These are phyloP conservation scores for Circaetus cinerascens DNA, from an alignment of 2,113 vertebrate species.

Conservation along the genomic window DNA sequence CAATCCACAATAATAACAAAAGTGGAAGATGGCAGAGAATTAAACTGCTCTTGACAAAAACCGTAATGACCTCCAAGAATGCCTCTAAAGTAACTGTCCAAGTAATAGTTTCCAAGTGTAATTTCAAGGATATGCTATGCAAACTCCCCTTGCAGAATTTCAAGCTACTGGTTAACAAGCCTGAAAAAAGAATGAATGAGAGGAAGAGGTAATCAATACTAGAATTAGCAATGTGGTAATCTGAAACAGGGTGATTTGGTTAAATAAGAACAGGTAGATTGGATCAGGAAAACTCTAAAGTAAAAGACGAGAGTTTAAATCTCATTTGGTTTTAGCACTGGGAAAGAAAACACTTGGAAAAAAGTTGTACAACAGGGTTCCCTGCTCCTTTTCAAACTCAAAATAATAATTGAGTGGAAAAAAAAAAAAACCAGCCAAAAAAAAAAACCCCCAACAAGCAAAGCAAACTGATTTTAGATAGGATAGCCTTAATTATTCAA, in stretches of 20 bases:
- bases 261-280: background rate
- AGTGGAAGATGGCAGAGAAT: constrained; percentile 60
- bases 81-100: constrained; percentile 23
- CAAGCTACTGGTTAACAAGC: background rate
- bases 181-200: background rate
- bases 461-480: constrained; percentile 34
- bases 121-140: constrained; percentile 26
- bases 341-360: background rate
- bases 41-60: constrained; percentile 65
- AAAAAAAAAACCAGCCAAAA: background rate
- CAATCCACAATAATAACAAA: constrained; percentile 49
- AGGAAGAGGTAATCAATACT: background rate
- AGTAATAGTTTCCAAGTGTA: constrained; percentile 26
- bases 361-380: background rate
- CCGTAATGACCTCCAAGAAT: constrained; percentile 54
- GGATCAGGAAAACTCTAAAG: background rate
- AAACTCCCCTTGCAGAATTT: background rate
- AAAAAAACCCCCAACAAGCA: background rate
- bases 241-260: background rate
- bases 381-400: background rate
- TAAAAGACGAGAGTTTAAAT: background rate
- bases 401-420: background rate
- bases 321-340: background rate
- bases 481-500: constrained; percentile 38
- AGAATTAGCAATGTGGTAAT: background rate